These are phyloP conservation scores for Seira ritae DNA, from an alignment of 2,888 invertebrate genomes.

Conservation along the genomic window DNA sequence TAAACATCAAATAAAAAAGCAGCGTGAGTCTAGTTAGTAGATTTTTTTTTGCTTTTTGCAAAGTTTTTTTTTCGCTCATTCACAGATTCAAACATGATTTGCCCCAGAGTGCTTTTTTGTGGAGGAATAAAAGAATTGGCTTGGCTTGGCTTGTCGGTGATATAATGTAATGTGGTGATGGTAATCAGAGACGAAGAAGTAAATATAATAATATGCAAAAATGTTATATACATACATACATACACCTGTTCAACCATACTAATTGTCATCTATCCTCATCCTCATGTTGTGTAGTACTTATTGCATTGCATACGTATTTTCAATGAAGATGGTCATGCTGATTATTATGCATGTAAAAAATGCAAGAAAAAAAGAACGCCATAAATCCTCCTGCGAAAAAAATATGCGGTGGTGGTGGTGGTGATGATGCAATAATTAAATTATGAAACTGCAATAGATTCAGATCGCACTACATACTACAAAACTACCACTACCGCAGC, in stretches of 20 bases:
- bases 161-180: too few relatives aligned
- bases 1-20: conserved; percentile 43
- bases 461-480: too few relatives aligned
- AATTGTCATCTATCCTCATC: background rate
- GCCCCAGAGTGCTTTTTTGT: conserved; percentile 1
- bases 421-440: conserved; percentile 47
- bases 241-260: background rate
- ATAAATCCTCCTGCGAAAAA: too few relatives aligned
- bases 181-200: too few relatives aligned
- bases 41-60: background rate
- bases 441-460: conserved; percentile 34
- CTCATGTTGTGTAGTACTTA: background rate
- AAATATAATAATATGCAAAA: too few relatives aligned
- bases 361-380: background rate
- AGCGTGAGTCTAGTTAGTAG: conserved; percentile 31
- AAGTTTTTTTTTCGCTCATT: background rate
- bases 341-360: background rate
- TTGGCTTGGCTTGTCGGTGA: too few relatives aligned
- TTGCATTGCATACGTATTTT: too few relatives aligned
- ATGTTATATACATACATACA: too few relatives aligned
- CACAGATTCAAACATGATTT: conserved; percentile 4
- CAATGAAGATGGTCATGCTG: background rate
- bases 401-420: background rate
- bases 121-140: background rate
- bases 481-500: too few relatives aligned